Percentiles rank a stretch among this genome's conserved stretches.
Conservation (phyloP, 1,140 invertebrate species). For the Drosophila erecta region DNA sequence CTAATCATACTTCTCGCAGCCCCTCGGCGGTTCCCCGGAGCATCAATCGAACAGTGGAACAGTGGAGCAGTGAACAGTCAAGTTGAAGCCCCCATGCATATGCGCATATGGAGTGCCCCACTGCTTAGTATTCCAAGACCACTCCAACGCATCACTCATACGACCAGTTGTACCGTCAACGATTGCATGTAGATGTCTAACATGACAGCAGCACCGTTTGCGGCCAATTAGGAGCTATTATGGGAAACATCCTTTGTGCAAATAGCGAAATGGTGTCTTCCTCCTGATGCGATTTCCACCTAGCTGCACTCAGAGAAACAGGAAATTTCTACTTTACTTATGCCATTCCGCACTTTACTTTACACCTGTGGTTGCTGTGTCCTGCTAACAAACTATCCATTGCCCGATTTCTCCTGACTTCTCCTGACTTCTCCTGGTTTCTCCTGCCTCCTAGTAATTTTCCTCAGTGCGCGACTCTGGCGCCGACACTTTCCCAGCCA, state of each 20-base stretch:
- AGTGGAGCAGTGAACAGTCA: not conserved
- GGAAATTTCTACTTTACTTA: too few relatives aligned
- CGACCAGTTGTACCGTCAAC: conserved; percentile 11
- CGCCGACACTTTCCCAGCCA: conserved; percentile 10
- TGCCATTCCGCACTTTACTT: too few relatives aligned
- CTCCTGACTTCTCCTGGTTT: too few relatives aligned
- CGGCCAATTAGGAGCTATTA: conserved; percentile 38
- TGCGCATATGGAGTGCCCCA: conserved; percentile 3
- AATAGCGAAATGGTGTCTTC: conserved; percentile 13
- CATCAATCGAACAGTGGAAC: conserved; percentile 1
- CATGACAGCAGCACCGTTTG: conserved; percentile 31
- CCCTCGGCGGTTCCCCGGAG: not conserved
- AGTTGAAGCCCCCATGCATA: conserved; percentile 38
- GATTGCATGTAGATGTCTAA: conserved; percentile 5
- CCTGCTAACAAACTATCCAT: too few relatives aligned
- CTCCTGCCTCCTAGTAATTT: not conserved
- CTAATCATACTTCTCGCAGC: conserved; percentile 4
- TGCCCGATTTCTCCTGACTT: not conserved
- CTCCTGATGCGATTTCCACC: conserved; percentile 1
- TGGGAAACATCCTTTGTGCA: conserved; percentile 1
- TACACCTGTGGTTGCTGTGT: too few relatives aligned
- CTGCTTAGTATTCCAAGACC: conserved; percentile 38
- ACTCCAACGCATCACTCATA: conserved; percentile 18
- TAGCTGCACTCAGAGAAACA: not conserved
- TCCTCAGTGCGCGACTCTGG: not conserved